Base-by-base conservation (phyloP, 1,140 invertebrate species). In the Habropoda laboriosa region DNA sequence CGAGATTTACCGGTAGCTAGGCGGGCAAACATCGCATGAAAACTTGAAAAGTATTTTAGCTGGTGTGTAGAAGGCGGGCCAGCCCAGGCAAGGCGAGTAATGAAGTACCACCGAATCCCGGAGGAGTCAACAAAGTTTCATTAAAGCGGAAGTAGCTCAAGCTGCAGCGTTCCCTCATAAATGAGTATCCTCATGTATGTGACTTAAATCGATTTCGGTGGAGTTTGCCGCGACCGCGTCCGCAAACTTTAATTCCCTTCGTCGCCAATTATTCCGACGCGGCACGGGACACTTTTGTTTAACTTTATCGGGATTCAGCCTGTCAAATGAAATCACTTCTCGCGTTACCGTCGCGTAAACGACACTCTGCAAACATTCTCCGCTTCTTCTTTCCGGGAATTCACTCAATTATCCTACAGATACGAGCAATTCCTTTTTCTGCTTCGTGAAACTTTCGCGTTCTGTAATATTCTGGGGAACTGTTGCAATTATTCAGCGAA, bases 111-210 rank as follows among this genome's bases (percentile, higher is more conserved):
- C 64, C 55, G 70, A 79, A 76, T 73, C 67, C 64, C 53, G 6
- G 30, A 7, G 47, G 75, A 82, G 84, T 85, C 74, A 86, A 86
- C 83, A 71, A 85, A 86, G 71, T 86, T 86, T 86, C 84, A 85
- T 86, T 82, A 86, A 86, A 82, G 57, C 74, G 64, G 64, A 85
- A 73, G 74, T 74, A 80, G 57, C 58, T 27, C 66, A 67, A 83
- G 57, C 64, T 67, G 63, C 58, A 30, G 35, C 40, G 66, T 38
- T 53, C 53, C 67, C 58, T 72, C 73, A 67, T 74, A 81, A 85
- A 85, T 78, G 73, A 70, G 82, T 71, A 72, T 77, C 49, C 45
- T 47, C 61, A 74, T 83, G 64, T 76, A 85, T 42, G 71, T 66
- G 72, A 71, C 77, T 60, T 79, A 74, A 84, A 85, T 85, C 82